Conservation (phyloP, 2,888 invertebrate species). For the Allolobophora icterica region DNA sequence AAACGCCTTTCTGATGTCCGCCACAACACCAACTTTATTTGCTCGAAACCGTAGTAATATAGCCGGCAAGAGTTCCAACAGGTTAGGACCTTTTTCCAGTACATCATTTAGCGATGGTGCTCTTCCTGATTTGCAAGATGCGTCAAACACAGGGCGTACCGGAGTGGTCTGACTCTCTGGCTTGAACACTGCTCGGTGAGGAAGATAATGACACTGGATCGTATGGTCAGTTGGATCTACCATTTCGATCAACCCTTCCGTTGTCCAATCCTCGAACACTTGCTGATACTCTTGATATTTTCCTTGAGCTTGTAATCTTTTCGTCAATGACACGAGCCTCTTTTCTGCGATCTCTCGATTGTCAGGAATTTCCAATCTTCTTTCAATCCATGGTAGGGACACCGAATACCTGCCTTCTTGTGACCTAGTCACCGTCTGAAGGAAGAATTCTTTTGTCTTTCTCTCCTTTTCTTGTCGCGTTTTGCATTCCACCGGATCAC, state of each 20-base stretch:
- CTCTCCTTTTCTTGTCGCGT: neutral
- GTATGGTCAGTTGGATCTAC: neutral
- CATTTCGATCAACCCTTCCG: neutral
- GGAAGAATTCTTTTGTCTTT: neutral
- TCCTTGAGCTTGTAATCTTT: too few species aligned
- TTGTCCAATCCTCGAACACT: too few species aligned
- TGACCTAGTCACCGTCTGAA: neutral
- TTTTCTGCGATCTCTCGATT: neutral
- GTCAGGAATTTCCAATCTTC: neutral
- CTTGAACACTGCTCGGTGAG: neutral
- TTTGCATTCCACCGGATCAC: neutral
- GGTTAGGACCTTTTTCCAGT: neutral
- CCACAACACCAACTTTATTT: neutral
- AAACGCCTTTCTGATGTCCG: neutral
- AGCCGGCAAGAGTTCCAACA: neutral
- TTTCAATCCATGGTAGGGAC: neutral
- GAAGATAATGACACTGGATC: neutral
- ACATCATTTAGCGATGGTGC: neutral
- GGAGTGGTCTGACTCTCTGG: neutral
- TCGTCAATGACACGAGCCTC: neutral
- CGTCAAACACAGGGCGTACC: neutral
- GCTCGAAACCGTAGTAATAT: neutral
- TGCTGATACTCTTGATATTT: too few species aligned
- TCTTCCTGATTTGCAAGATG: neutral
- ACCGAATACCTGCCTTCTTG: conserved; percentile 4